Evolutionary conservation across 1,140 invertebrate species (phyloP).

Genomic region (Heliconius hewitsoni): DNA sequence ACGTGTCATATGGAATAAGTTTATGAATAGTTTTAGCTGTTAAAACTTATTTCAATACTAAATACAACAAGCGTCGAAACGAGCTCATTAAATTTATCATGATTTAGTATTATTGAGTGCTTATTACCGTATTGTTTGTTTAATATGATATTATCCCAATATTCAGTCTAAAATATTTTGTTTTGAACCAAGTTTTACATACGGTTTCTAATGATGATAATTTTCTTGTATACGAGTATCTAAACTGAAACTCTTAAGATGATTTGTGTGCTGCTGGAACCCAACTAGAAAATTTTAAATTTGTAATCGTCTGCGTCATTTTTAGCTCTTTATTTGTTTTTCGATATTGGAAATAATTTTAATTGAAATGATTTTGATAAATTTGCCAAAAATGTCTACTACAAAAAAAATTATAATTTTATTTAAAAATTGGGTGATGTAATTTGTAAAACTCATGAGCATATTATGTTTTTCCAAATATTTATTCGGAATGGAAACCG

Average conservation of each 20-base stretch:
- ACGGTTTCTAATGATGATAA: neutral
- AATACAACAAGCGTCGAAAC: conserved; percentile 15
- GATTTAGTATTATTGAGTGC: neutral
- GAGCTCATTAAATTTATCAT: conserved; percentile 11
- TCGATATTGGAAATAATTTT: neutral
- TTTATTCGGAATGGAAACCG: neutral
- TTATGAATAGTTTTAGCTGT: conserved; percentile 30
- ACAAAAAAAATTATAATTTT: neutral
- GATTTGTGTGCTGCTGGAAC: neutral
- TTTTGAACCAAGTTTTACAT: neutral
- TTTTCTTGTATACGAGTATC: neutral
- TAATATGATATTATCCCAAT: neutral
- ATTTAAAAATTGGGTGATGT: too few species aligned
- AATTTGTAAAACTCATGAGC: too few species aligned
- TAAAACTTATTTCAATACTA: conserved; percentile 43
- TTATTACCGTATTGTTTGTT: neutral
- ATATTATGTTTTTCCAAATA: neutral
- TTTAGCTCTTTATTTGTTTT: neutral
- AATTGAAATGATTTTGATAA: neutral
- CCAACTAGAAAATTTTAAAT: too few species aligned
- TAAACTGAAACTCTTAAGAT: neutral
- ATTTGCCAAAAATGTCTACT: neutral
- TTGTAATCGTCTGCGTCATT: neutral
- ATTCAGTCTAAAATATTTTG: neutral
- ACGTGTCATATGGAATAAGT: conserved; percentile 22